Percentiles rank a stretch among this genome's conserved stretches.
These are phyloP conservation scores for Bradynema listronoti DNA, from an alignment of 1,140 invertebrate genomes.

Conservation along the genomic window DNA sequence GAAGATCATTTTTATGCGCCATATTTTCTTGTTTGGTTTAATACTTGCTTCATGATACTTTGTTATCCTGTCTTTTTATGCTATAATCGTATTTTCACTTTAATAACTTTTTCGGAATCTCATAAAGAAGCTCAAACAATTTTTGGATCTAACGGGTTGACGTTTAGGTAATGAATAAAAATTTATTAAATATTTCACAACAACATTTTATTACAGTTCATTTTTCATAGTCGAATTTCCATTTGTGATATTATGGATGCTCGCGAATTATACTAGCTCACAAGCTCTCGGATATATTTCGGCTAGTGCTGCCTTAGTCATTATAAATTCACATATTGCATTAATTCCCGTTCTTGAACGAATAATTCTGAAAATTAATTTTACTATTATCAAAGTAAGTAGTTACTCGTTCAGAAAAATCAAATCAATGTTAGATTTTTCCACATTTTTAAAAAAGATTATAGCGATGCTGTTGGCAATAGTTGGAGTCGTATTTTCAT, in stretches of 20 bases:
- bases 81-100: constrained; percentile 25
- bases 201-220: not conserved
- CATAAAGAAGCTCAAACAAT: not conserved
- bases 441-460: constrained; percentile 20
- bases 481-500: constrained; percentile 52
- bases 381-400: constrained; percentile 27
- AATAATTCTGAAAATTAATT: constrained; percentile 20
- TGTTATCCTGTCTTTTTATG: constrained; percentile 52
- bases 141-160: not conserved
- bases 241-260: constrained; percentile 48
- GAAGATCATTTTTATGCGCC: constrained; percentile 48
- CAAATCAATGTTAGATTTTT: not conserved
- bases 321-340: constrained; percentile 51
- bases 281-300: constrained; percentile 45
- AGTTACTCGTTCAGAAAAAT: not conserved
- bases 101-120: not conserved
- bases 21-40: constrained; percentile 53
- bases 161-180: not conserved
- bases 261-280: constrained; percentile 47
- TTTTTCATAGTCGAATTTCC: not conserved
- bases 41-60: constrained; percentile 47
- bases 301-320: constrained; percentile 45
- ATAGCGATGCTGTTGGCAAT: constrained; percentile 46
- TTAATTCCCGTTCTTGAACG: constrained; percentile 49
- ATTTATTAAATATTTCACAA: not conserved